Conservation (phyloP, 2,888 invertebrate species). For the Coleophora flavipennella region DNA sequence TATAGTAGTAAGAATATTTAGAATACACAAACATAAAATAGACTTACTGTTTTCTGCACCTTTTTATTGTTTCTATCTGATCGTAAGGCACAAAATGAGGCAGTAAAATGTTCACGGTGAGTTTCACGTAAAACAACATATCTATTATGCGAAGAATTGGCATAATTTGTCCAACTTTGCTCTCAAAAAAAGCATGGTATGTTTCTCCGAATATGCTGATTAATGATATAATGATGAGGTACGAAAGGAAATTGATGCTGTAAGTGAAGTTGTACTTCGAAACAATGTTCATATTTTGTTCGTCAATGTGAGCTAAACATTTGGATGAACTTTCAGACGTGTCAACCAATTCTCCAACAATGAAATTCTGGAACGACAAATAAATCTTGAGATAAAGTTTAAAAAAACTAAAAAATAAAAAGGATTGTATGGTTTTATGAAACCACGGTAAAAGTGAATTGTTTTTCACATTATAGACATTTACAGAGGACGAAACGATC, state of each 20-base stretch:
- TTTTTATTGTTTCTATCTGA: constrained; percentile 20
- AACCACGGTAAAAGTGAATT: no score
- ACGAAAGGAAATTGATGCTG: constrained; percentile 29
- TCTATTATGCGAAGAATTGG: constrained; percentile 35
- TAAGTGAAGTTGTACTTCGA: constrained; percentile 26
- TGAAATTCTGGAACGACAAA: constrained; percentile 27
- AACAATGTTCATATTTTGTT: constrained; percentile 12
- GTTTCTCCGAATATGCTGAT: constrained; percentile 37
- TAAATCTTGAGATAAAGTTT: neutral
- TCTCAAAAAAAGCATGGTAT: constrained; percentile 48
- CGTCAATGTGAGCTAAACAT: constrained; percentile 7
- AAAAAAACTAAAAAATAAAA: no score
- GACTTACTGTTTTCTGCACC: constrained; percentile 28
- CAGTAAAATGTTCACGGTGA: constrained; percentile 29
- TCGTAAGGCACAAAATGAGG: constrained; percentile 24
- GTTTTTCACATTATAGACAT: no score
- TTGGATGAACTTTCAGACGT: constrained; percentile 8
- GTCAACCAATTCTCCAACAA: constrained; percentile 20
- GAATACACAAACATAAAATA: constrained; percentile 24
- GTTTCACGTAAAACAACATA: constrained; percentile 39
- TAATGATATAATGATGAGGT: constrained; percentile 26
- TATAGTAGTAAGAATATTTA: no score
- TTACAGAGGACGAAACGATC: no score
- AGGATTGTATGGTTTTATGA: no score
- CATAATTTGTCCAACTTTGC: constrained; percentile 30